Evolutionary conservation across 2,888 invertebrate species (phyloP).

Genomic region (Trissoscelio sp.): DNA sequence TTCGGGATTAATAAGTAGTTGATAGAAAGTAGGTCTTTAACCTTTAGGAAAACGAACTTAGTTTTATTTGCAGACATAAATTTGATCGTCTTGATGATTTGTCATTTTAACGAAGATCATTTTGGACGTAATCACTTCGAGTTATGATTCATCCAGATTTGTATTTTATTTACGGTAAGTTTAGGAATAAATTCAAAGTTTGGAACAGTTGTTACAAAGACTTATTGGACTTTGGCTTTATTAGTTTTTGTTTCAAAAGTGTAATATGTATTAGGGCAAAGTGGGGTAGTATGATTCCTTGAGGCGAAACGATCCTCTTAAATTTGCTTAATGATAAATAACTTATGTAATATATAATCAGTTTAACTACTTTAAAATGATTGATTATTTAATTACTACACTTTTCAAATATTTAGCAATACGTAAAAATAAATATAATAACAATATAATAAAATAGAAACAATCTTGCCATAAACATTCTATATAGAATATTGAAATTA

Average conservation of each 20-base stretch:
- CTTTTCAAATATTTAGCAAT: no score
- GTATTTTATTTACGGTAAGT: conserved; percentile 30
- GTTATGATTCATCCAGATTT: conserved; percentile 31
- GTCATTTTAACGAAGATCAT: not conserved
- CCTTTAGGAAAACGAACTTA: no score
- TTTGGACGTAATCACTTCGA: conserved; percentile 8
- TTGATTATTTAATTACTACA: no score
- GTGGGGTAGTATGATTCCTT: not conserved
- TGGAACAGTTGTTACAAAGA: no score
- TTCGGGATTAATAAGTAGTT: no score
- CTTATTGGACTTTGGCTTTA: conserved; percentile 21
- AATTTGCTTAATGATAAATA: not conserved
- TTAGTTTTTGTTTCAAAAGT: conserved; percentile 16
- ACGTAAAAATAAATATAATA: no score
- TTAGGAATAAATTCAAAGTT: conserved; percentile 15
- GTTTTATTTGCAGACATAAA: not conserved
- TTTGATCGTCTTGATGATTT: not conserved
- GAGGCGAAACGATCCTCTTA: not conserved
- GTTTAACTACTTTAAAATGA: no score
- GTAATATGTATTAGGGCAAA: conserved; percentile 1
- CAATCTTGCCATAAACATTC: no score
- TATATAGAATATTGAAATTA: no score
- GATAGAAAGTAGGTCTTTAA: no score
- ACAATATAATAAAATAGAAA: no score
- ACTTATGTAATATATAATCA: no score